Evolutionary conservation across 1,140 invertebrate genomes (phyloP).

Genomic region (Monomorium pharaonis): DNA sequence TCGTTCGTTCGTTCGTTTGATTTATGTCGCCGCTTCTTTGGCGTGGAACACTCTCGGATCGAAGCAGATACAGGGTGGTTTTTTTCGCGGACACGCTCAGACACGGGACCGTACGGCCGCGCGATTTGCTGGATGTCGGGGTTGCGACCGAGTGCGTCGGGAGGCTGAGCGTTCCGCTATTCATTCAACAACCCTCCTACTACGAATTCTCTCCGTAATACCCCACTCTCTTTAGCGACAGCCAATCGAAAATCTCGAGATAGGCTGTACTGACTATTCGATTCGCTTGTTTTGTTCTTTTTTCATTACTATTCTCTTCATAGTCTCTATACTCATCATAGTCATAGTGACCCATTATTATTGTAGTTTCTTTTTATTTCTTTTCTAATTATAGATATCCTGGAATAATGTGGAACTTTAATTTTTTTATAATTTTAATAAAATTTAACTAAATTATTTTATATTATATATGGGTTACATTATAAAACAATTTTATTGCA

Average conservation of each 20-base stretch:
- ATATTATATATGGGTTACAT: no score
- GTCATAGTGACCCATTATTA: constrained; percentile 22
- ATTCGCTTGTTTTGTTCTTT: background rate
- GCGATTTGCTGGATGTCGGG: constrained; percentile 64
- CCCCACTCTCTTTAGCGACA: constrained; percentile 50
- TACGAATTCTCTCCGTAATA: constrained; percentile 54
- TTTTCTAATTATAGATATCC: no score
- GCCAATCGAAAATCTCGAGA: constrained; percentile 61
- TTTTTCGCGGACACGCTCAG: background rate
- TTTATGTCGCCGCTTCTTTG: constrained; percentile 24
- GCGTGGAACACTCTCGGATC: constrained; percentile 7
- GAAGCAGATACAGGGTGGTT: background rate
- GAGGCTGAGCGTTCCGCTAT: constrained; percentile 71
- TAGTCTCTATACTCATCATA: no score
- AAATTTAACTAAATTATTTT: no score
- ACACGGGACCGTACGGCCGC: background rate
- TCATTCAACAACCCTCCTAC: constrained; percentile 78
- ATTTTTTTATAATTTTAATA: no score
- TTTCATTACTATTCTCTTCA: constrained; percentile 25
- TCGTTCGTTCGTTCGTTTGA: constrained; percentile 65
- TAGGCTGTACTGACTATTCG: background rate
- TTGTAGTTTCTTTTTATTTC: background rate
- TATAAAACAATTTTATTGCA: no score
- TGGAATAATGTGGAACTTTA: no score
- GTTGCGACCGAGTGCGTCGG: constrained; percentile 75